phyloP scores from a whole-genome alignment of 1,140 invertebrate species.

The Stegodyphus mimosarum region DNA sequence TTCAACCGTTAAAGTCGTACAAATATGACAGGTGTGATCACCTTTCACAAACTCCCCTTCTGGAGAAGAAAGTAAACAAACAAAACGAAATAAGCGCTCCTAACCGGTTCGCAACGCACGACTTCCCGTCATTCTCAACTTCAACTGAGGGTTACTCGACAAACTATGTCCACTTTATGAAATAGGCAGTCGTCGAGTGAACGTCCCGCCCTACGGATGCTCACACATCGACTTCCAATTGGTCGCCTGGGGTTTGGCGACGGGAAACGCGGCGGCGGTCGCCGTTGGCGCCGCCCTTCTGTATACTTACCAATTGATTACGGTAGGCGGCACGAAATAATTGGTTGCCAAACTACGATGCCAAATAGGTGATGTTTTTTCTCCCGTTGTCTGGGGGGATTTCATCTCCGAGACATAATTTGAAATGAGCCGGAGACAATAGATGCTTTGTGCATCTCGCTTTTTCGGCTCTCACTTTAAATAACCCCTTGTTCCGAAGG shows the following conservation, averaged over 20 bases:
- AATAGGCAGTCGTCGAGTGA: slow-evolving; percentile 21
- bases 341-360: slow-evolving; percentile 47
- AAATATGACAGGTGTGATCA: neutral
- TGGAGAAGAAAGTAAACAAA: slow-evolving; percentile 3
- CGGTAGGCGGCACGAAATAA: slow-evolving; percentile 49
- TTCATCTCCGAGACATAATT: neutral
- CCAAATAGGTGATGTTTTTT: slow-evolving; percentile 45
- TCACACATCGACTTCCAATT: slow-evolving; percentile 26
- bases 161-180: slow-evolving; percentile 40
- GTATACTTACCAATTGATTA: slow-evolving; percentile 53
- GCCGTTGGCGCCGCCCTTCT: slow-evolving; percentile 56
- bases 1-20: no score
- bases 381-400: neutral
- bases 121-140: slow-evolving; percentile 1
- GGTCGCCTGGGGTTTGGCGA: slow-evolving; percentile 56
- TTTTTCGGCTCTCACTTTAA: no score
- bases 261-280: slow-evolving; percentile 34
- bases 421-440: neutral
- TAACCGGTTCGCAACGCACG: neutral
- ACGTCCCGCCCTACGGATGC: slow-evolving; percentile 30
- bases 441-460: no score
- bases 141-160: slow-evolving; percentile 20
- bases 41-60: neutral
- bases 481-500: no score
- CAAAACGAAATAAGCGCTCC: slow-evolving; percentile 6